A percentile compares a stretch with the other conserved stretches of the same genome.
phyloP scores from a whole-genome alignment of 2,888 invertebrate genomes.

The Onchidella celtica region DNA sequence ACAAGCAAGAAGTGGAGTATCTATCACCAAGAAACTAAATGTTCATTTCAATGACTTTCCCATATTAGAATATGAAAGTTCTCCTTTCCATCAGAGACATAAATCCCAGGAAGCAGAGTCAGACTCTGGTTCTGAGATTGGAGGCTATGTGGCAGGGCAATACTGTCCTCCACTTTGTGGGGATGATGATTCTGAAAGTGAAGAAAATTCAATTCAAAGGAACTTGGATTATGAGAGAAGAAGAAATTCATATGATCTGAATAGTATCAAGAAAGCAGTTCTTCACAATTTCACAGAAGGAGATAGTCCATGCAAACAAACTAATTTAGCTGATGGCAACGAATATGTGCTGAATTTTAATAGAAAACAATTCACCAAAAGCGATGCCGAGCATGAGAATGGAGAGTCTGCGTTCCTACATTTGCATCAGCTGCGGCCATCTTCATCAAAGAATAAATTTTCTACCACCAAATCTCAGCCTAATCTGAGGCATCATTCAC shows the following conservation, averaged over 20 bases:
- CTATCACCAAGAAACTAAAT: constrained; percentile 42
- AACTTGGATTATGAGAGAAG: constrained; percentile 18
- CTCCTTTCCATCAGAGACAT: not conserved
- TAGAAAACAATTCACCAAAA: constrained; percentile 2
- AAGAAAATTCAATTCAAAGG: constrained; percentile 7
- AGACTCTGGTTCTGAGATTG: constrained; percentile 8
- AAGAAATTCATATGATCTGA: constrained; percentile 12
- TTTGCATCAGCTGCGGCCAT: not conserved
- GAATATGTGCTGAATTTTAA: not conserved
- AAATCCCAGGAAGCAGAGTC: not conserved
- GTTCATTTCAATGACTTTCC: constrained; percentile 25
- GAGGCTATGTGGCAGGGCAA: constrained; percentile 38
- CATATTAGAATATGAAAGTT: not conserved
- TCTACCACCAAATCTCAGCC: constrained; percentile 15
- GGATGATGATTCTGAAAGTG: not conserved
- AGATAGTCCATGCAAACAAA: not conserved
- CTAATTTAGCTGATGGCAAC: not conserved
- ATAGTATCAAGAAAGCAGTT: constrained; percentile 2
- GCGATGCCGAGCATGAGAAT: constrained; percentile 2
- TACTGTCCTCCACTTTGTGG: constrained; percentile 43
- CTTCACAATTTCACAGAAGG: not conserved
- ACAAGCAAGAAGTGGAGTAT: constrained; percentile 6
- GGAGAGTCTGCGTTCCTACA: not conserved
- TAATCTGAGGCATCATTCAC: not conserved
- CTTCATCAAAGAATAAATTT: not conserved